Evolutionary conservation across 2,797 vertebrate species (phyloP).

Genomic region (Synaphobranchus kaupii): DNA sequence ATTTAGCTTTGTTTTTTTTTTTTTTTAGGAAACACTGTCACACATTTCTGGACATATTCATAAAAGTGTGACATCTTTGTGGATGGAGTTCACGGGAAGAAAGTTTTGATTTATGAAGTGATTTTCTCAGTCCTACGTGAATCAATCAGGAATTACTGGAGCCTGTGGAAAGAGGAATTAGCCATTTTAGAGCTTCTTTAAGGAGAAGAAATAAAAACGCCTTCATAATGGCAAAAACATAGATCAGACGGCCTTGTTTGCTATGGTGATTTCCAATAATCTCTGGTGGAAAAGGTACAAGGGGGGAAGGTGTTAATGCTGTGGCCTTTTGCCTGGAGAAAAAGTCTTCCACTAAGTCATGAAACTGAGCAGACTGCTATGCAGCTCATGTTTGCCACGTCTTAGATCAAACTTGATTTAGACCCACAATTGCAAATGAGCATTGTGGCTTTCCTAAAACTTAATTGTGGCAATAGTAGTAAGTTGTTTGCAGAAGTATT

Average conservation of each 20-base stretch:
- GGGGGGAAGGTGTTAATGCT: not conserved
- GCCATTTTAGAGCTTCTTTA: not conserved
- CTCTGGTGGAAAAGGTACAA: not conserved
- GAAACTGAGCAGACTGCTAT: not conserved
- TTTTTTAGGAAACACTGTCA: not conserved
- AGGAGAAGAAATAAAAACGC: not conserved
- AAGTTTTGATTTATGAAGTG: not conserved
- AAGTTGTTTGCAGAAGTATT: not conserved
- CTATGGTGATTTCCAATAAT: not conserved
- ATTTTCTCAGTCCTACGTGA: not conserved
- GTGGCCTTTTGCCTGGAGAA: not conserved
- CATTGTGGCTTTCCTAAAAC: not conserved
- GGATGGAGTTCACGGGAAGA: not conserved
- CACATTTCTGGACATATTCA: not conserved
- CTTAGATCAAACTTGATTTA: not conserved
- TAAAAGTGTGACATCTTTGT: slow-evolving; percentile 9
- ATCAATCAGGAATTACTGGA: slow-evolving; percentile 3
- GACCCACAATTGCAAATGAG: not conserved
- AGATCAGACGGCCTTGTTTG: not conserved
- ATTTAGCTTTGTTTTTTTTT: not conserved
- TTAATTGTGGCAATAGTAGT: not conserved
- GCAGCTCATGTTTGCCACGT: not conserved
- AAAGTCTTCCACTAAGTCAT: not conserved
- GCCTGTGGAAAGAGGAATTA: not conserved
- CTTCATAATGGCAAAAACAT: not conserved